Percentiles rank a stretch among this genome's conserved stretches.
Conservation (phyloP, 2,797 vertebrate species). For the Benthosema pterotum region DNA sequence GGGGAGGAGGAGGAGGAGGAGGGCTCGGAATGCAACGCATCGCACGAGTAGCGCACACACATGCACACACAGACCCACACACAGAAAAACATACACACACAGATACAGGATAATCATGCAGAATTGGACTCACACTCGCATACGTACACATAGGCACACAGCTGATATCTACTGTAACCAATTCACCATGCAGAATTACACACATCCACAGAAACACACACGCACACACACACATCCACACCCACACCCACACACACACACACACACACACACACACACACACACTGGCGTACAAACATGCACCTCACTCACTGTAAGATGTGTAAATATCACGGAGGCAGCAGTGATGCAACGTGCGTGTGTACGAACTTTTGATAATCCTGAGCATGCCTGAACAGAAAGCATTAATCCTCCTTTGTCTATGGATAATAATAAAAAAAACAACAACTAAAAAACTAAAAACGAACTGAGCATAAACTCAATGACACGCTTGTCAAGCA, state of each 20-base stretch:
- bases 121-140: too few species aligned
- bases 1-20: constrained; percentile 2
- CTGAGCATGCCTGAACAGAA: constrained; percentile 89
- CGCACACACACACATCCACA: constrained; percentile 8
- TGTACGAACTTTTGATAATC: constrained; percentile 87
- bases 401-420: constrained; percentile 84
- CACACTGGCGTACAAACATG: constrained; percentile 31
- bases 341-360: constrained; percentile 72
- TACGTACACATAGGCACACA: too few species aligned
- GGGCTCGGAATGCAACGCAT: too few species aligned
- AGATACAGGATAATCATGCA: too few species aligned
- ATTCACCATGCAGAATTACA: neutral
- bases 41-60: constrained; percentile 23
- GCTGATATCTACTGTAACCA: too few species aligned
- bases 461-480: constrained; percentile 67
- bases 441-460: too few species aligned
- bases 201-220: constrained; percentile 27
- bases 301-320: constrained; percentile 82
- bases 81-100: constrained; percentile 35
- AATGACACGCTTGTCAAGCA: constrained; percentile 71
- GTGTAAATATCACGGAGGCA: constrained; percentile 84
- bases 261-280: constrained; percentile 40
- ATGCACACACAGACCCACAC: constrained; percentile 51
- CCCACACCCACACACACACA: neutral
- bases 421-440: constrained; percentile 51